Percentiles rank a stretch among this genome's conserved stretches.
Evolutionary conservation across 2,113 vertebrate genomes (phyloP).

Genomic region (Oxyruncus cristatus): DNA sequence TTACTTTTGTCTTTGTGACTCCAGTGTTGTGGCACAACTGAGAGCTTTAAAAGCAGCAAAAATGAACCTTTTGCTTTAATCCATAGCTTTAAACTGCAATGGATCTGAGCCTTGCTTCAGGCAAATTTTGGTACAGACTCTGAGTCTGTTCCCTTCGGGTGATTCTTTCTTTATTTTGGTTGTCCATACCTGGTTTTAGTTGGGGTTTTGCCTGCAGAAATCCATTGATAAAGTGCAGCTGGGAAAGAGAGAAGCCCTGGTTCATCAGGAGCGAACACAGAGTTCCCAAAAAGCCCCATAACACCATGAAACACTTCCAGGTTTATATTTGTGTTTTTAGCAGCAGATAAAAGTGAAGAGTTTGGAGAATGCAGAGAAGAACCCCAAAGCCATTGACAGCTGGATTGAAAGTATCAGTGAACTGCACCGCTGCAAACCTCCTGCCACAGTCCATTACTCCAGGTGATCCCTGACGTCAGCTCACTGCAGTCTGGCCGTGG

Average conservation of each 20-base stretch:
- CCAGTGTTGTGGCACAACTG: accelerated
- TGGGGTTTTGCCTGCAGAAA: neutral
- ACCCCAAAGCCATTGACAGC: slow-evolving; percentile 82
- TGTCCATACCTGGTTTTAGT: neutral
- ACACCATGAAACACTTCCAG: neutral
- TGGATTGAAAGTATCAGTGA: slow-evolving; percentile 91
- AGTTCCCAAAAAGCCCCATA: neutral
- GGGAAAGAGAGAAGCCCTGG: neutral
- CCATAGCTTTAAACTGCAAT: neutral
- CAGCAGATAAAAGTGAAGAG: slow-evolving; percentile 89
- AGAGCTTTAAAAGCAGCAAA: neutral
- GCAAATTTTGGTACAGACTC: neutral
- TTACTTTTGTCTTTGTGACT: neutral
- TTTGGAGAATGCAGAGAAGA: slow-evolving; percentile 84
- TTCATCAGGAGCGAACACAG: neutral
- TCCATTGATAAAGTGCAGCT: neutral
- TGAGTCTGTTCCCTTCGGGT: neutral
- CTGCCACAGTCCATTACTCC: slow-evolving; percentile 81
- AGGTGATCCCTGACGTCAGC: slow-evolving; percentile 55
- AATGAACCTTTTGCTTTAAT: neutral
- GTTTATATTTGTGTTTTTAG: slow-evolving; percentile 15
- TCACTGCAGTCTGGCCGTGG: neutral
- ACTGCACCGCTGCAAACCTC: slow-evolving; percentile 81
- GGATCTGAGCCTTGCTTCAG: neutral
- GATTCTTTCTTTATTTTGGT: neutral